Evolutionary conservation across 1,140 invertebrate genomes (phyloP).

Genomic region (Sinonovacula constricta): DNA sequence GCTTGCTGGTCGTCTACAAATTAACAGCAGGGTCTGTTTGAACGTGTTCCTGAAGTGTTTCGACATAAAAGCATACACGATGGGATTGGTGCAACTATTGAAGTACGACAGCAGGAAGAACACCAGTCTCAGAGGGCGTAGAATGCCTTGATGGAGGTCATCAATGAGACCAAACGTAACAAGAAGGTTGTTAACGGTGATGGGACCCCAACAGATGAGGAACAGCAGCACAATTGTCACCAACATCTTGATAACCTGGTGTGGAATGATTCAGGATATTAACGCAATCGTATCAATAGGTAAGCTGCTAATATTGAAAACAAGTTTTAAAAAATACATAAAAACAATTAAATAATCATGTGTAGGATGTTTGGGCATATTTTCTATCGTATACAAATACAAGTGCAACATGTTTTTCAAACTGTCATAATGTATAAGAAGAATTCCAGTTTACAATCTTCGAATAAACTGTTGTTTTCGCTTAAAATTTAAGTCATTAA

Average conservation of each 20-base stretch:
- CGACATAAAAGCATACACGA: conserved; percentile 90
- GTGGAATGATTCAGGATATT: conserved; percentile 3
- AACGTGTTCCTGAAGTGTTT: conserved; percentile 87
- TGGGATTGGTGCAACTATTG: conserved; percentile 87
- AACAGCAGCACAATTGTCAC: conserved; percentile 80
- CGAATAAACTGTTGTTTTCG: no score
- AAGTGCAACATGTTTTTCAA: no score
- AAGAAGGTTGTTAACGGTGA: conserved; percentile 73
- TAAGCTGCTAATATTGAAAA: no score
- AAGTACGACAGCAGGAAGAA: conserved; percentile 82
- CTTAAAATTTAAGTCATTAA: no score
- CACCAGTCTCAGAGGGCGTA: conserved; percentile 83
- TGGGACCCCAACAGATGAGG: conserved; percentile 80
- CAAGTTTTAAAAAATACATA: no score
- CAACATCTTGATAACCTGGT: conserved; percentile 81
- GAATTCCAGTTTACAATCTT: no score
- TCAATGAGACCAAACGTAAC: conserved; percentile 81
- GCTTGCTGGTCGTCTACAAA: conserved; percentile 57
- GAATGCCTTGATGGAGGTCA: conserved; percentile 79
- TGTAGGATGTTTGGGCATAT: no score
- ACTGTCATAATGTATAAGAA: no score
- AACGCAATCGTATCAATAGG: no score
- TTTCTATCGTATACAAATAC: no score
- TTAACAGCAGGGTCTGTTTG: conserved; percentile 75
- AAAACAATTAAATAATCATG: no score